Conservation (phyloP, 2,113 vertebrate genomes). For the Apodemus speciosus region DNA sequence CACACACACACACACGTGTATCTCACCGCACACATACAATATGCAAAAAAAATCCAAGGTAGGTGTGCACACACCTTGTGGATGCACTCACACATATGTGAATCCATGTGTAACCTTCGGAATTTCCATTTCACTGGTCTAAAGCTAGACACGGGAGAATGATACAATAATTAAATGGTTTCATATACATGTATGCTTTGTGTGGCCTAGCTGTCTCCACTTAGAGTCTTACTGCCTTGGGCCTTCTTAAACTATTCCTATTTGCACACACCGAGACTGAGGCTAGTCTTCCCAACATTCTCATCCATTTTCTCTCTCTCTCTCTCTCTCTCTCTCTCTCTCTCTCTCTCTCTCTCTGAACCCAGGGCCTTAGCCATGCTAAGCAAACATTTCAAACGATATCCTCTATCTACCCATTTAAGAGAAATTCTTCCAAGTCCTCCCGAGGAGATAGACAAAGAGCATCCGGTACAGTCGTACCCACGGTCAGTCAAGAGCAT, state of each 20-base stretch:
- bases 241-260: not conserved
- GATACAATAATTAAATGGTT: not conserved
- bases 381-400: not conserved
- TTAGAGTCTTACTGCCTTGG: not conserved
- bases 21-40: not conserved
- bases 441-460: not conserved
- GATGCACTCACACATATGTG: not conserved
- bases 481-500: not conserved
- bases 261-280: not conserved
- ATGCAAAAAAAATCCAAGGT: not conserved
- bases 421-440: conserved; percentile 26
- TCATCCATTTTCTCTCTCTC: not conserved
- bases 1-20: not conserved
- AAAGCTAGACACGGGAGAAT: not conserved
- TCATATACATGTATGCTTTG: not conserved
- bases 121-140: not conserved
- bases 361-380: not conserved
- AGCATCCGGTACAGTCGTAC: not conserved
- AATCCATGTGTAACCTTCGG: not conserved
- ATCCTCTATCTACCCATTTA: not conserved
- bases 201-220: not conserved
- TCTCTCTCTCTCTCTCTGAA: not conserved
- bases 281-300: not conserved
- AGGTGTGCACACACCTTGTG: not conserved
- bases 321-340: not conserved